Conservation (phyloP, 1,140 invertebrate genomes). For the Macrosteles quadrilineatus region DNA sequence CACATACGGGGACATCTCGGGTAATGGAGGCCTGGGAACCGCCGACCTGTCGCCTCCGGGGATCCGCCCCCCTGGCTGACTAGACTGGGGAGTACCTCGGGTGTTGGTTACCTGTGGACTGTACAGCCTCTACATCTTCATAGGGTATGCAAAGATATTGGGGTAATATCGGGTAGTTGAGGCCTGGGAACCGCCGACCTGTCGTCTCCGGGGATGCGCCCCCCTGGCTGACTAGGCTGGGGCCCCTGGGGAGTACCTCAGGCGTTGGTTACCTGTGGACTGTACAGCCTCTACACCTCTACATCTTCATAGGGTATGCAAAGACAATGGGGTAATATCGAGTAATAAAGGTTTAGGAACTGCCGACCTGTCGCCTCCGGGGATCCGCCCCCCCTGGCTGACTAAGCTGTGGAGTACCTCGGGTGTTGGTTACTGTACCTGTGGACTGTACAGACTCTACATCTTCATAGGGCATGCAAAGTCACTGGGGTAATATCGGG, state of each 20-base stretch:
- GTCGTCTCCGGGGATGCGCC: too few species aligned
- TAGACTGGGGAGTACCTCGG: background rate
- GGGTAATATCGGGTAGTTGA: too few species aligned
- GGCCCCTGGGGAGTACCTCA: too few species aligned
- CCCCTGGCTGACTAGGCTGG: too few species aligned
- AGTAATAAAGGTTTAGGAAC: background rate
- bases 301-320: too few species aligned
- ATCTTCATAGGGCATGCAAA: background rate
- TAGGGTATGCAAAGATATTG: too few species aligned
- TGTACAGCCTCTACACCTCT: too few species aligned
- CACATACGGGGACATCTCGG: conserved; percentile 14
- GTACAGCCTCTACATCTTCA: too few species aligned
- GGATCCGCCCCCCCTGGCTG: background rate
- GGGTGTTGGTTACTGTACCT: background rate
- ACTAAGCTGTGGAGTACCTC: background rate
- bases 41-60: background rate
- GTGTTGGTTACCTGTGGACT: background rate
- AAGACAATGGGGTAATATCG: background rate
- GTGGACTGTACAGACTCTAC: too few species aligned
- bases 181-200: too few species aligned
- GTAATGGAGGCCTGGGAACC: conserved; percentile 15
- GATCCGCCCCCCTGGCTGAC: background rate
- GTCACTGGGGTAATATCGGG: background rate
- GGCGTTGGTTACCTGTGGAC: too few species aligned
- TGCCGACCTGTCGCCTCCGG: background rate